phyloP scores from a whole-genome alignment of 2,888 invertebrate species.

The Adela reaumurella region DNA sequence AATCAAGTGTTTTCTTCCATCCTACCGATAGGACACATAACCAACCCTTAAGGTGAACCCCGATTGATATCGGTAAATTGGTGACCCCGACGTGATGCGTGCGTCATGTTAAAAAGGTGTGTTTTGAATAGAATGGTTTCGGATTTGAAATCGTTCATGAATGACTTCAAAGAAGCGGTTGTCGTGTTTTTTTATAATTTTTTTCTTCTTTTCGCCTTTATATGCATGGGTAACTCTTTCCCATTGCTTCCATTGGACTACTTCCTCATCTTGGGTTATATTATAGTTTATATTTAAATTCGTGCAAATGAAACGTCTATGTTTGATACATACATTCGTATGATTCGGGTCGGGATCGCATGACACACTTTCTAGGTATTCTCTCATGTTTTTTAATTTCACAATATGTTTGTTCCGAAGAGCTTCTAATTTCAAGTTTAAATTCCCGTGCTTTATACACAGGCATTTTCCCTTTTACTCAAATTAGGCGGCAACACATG shows the following conservation, averaged over 20 bases:
- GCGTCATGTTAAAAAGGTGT: too few species aligned
- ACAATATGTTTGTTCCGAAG: neutral
- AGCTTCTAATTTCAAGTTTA: slow-evolving; percentile 2
- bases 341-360: slow-evolving; percentile 1
- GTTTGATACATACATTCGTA: slow-evolving; percentile 1
- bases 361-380: neutral
- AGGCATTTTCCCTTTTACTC: too few species aligned
- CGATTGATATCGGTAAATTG: too few species aligned
- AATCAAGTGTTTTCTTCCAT: too few species aligned
- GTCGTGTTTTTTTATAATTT: neutral
- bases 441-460: slow-evolving; percentile 3
- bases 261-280: neutral
- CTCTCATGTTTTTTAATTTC: neutral
- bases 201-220: neutral
- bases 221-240: slow-evolving; percentile 1
- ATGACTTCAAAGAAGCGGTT: slow-evolving; percentile 1
- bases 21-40: too few species aligned
- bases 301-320: neutral
- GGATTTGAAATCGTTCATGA: too few species aligned
- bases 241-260: slow-evolving; percentile 6
- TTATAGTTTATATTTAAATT: neutral
- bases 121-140: too few species aligned
- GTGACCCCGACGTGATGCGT: too few species aligned
- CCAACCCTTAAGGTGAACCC: too few species aligned
- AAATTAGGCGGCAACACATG: too few species aligned